Percentiles rank a stretch among this genome's conserved stretches.
Evolutionary conservation across 2,888 invertebrate species (phyloP).

Genomic region (Neocrepidodera transversa): DNA sequence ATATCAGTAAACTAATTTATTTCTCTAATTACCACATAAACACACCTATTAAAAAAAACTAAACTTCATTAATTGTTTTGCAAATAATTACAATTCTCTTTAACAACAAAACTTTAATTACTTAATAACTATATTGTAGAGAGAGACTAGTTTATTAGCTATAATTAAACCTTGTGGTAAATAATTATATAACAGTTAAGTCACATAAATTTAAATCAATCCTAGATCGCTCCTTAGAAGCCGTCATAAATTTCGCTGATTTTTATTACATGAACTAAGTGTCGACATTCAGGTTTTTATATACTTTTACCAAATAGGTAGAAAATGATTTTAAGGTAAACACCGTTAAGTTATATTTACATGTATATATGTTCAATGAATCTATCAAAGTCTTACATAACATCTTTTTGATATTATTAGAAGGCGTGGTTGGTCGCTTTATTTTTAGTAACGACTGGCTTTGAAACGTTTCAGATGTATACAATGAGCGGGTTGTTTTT

Average conservation of each 20-base stretch:
- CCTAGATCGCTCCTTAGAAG: background rate
- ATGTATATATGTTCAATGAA: background rate
- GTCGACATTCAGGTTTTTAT: background rate
- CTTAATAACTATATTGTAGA: slow-evolving; percentile 1
- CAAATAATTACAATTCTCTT: too few species aligned
- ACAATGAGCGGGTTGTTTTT: too few species aligned
- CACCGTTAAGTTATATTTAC: background rate
- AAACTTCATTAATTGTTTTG: too few species aligned
- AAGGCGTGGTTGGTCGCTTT: too few species aligned
- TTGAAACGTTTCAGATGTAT: too few species aligned
- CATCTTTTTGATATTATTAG: background rate
- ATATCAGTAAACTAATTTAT: too few species aligned
- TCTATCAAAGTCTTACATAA: background rate
- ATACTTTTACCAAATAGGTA: background rate
- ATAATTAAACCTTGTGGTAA: slow-evolving; percentile 1
- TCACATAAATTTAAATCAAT: slow-evolving; percentile 1
- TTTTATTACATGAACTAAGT: background rate
- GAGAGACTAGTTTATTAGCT: slow-evolving; percentile 1
- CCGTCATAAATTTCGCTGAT: background rate
- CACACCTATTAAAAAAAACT: too few species aligned
- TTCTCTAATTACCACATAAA: too few species aligned
- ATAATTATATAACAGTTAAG: background rate
- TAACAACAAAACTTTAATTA: too few species aligned
- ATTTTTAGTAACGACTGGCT: too few species aligned
- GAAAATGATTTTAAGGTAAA: slow-evolving; percentile 3